Base-by-base conservation (phyloP, 2,113 vertebrate species). In the Scytalopus superciliaris region DNA sequence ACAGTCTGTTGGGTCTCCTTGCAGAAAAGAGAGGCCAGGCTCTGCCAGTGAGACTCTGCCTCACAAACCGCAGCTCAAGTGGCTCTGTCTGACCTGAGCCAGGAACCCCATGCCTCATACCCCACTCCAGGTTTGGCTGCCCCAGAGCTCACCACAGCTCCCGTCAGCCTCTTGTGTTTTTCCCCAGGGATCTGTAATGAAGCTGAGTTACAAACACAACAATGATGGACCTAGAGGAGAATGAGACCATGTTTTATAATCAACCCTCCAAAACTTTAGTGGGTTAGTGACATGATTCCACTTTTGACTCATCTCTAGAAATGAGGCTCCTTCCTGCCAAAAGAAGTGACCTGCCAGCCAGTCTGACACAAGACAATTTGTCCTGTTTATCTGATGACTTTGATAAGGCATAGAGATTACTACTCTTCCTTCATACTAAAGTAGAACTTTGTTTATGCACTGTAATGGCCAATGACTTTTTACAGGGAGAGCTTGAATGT, bases 231-330 rank as follows among this genome's bases (percentile, higher is more conserved):
- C 60, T 56, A 72, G 86, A 81, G 15, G 50, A 93, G 81, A 94
- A 79, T 42, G 25, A 81, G 73, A 85, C 23, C 19, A 0, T 22
- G 31, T 94, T 96, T 93, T 93, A 47, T 78, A 86, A 86, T 24
- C 60, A 72, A 33, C 64, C 37, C 53, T 81, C 49, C 49, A 53
- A 89, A 90, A 85, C n/a, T 84, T 79, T 33, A 52, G 85, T 50
- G 77, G 68, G 73, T 93, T 90, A 88, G 72, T 69, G 75, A 56
- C 45, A 84, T 1, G 3, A 80, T 94, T 96, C 80, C 86, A 93
- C 64, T 92, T 93, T 87, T 93, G 90, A 96, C 88, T 94, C 94
- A 94, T 93, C 83, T 96, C 88, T 89, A 93, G 92, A 90, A 92
- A 89, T 19, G 6, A 90, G 53, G n/a, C 82, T 94, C 76, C 90